Conservation (phyloP, 2,113 vertebrate species). For the Accipiter virgatus region DNA sequence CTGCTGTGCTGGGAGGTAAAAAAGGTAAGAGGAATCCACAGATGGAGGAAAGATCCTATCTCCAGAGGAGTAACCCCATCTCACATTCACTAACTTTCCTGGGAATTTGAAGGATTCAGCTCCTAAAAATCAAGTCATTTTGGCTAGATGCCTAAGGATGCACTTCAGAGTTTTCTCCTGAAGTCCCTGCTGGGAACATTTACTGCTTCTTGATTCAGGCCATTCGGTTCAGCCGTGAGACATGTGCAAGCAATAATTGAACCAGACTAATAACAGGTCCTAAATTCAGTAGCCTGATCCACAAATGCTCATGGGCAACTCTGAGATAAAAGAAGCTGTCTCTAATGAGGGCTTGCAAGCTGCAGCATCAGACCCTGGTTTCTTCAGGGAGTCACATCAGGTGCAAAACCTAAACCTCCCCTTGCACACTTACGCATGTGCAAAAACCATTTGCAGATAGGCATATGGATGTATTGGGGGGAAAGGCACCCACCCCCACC, state of each 20-base stretch:
- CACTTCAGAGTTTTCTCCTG: neutral
- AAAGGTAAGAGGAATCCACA: neutral
- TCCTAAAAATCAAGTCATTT: neutral
- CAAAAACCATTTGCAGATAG: neutral
- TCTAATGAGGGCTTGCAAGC: fast-evolving
- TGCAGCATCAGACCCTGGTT: neutral
- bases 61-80: neutral
- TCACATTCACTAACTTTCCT: neutral
- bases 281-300: neutral
- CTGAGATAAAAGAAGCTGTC: neutral
- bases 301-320: neutral
- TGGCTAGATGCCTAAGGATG: neutral
- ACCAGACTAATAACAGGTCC: neutral
- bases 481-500: neutral
- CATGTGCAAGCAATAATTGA: neutral
- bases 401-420: neutral
- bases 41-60: neutral
- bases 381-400: neutral
- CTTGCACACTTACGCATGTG: neutral
- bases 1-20: neutral
- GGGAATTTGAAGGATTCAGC: neutral
- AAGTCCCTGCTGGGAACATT: neutral
- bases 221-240: neutral
- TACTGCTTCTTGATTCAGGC: neutral
- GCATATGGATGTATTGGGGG: fast-evolving